Conservation (phyloP, 1,140 invertebrate genomes). For the Cherax quadricarinatus region DNA sequence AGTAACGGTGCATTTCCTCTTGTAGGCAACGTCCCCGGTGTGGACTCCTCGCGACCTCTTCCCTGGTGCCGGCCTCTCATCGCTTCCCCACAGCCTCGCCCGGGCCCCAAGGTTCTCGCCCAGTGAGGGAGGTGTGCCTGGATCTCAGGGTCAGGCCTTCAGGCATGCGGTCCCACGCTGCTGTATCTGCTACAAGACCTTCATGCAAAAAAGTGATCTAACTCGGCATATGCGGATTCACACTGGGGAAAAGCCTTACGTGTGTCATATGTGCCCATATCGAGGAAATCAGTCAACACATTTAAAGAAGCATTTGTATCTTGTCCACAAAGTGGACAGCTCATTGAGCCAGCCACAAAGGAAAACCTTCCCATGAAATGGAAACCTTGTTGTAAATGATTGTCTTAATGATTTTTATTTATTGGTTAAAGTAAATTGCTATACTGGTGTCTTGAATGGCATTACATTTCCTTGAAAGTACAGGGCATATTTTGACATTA, state of each 20-base stretch:
- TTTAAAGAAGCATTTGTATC: conserved; percentile 62
- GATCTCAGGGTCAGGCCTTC: conserved; percentile 21
- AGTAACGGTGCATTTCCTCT: conserved; percentile 66
- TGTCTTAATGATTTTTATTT: neutral
- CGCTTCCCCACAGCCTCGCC: conserved; percentile 39
- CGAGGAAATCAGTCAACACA: conserved; percentile 65
- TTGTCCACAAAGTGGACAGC: conserved; percentile 62
- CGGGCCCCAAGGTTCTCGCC: conserved; percentile 32
- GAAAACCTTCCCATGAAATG: conserved; percentile 36
- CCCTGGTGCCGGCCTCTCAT: conserved; percentile 42
- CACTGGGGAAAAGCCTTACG: conserved; percentile 64
- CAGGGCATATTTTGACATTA: neutral
- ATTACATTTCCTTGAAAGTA: neutral
- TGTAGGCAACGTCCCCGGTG: conserved; percentile 66
- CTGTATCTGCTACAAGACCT: conserved; percentile 68
- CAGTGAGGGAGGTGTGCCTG: conserved; percentile 24
- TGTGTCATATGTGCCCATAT: conserved; percentile 59
- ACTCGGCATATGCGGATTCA: conserved; percentile 62
- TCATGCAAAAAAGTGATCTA: conserved; percentile 64
- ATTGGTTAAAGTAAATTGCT: neutral
- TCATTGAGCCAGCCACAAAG: conserved; percentile 26
- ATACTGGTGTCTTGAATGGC: neutral
- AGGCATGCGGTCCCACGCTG: conserved; percentile 48
- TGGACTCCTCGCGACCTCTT: conserved; percentile 54
- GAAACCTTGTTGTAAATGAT: no score